These are phyloP conservation scores for Cantharis nigra DNA, from an alignment of 2,888 invertebrate genomes.

Conservation along the genomic window DNA sequence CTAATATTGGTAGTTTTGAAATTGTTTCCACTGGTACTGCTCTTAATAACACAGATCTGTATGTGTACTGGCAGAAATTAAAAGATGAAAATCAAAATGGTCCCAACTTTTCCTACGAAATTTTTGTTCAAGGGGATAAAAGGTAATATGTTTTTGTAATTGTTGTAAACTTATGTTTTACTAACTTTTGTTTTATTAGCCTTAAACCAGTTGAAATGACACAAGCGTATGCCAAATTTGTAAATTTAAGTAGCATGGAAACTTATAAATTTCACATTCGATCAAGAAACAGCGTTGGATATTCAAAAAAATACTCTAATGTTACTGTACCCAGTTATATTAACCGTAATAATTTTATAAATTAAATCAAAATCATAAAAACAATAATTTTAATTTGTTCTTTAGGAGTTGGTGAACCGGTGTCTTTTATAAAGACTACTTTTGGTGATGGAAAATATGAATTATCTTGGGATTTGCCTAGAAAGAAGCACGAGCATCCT, in stretches of 20 bases:
- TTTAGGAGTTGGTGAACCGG: slow-evolving; percentile 39
- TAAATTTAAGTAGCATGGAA: slow-evolving; percentile 54
- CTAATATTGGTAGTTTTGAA: slow-evolving; percentile 76
- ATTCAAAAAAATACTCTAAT: slow-evolving; percentile 61
- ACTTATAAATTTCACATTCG: slow-evolving; percentile 63
- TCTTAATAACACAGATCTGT: slow-evolving; percentile 63
- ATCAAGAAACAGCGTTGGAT: slow-evolving; percentile 66
- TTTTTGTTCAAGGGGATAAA: slow-evolving; percentile 54
- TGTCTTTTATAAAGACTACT: slow-evolving; percentile 62
- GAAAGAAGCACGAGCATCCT: slow-evolving; percentile 38
- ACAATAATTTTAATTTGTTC: not conserved
- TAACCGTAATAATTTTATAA: slow-evolving; percentile 54
- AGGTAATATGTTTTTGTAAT: not conserved
- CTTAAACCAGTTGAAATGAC: slow-evolving; percentile 61
- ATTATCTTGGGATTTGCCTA: slow-evolving; percentile 73
- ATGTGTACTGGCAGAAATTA: slow-evolving; percentile 81
- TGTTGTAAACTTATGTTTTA: slow-evolving; percentile 6
- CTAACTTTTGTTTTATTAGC: slow-evolving; percentile 24
- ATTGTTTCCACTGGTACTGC: slow-evolving; percentile 49
- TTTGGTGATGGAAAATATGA: slow-evolving; percentile 74
- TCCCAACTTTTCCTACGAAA: slow-evolving; percentile 71
- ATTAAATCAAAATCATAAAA: not conserved
- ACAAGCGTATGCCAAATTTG: slow-evolving; percentile 65
- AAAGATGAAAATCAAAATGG: slow-evolving; percentile 73
- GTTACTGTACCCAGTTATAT: slow-evolving; percentile 65